Percentiles rank a stretch among this genome's conserved stretches.
These are phyloP conservation scores for Urocyon cinereoargenteus DNA, from an alignment of 2,797 vertebrate genomes.

Conservation along the genomic window DNA sequence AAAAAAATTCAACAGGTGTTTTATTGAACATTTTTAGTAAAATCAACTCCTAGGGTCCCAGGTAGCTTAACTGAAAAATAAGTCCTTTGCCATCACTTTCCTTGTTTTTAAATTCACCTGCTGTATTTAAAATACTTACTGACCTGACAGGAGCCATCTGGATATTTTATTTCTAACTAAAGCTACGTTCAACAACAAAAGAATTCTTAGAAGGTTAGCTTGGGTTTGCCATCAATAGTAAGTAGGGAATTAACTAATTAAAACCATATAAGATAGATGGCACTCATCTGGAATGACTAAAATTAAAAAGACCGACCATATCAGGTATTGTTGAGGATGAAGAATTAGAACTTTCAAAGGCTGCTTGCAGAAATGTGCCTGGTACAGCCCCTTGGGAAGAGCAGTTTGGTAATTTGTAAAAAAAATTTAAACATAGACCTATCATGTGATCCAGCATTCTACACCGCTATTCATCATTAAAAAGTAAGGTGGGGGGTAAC, in stretches of 20 bases:
- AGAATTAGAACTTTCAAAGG: accelerated
- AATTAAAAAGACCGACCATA: not conserved
- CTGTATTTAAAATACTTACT: not conserved
- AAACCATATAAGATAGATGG: not conserved
- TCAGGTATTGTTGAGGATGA: not conserved
- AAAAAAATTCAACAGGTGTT: not conserved
- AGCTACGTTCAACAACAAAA: not conserved
- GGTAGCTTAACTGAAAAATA: not conserved
- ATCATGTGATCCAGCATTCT: not conserved
- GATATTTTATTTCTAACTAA: not conserved
- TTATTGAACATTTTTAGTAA: slow-evolving; percentile 8
- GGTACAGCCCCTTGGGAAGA: not conserved
- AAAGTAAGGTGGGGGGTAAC: not conserved
- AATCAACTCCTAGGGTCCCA: not conserved
- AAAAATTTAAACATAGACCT: not conserved
- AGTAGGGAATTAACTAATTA: not conserved
- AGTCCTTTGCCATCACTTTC: not conserved
- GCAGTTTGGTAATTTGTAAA: not conserved
- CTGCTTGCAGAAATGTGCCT: too few species aligned
- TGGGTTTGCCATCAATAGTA: not conserved
- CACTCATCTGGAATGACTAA: not conserved
- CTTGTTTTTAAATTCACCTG: not conserved
- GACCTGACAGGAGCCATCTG: not conserved
- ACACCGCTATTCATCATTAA: not conserved
- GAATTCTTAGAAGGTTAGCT: not conserved